Percentiles rank a stretch among this genome's conserved stretches.
Conservation (phyloP, 2,797 vertebrate genomes). For the Florisuga fusca region DNA sequence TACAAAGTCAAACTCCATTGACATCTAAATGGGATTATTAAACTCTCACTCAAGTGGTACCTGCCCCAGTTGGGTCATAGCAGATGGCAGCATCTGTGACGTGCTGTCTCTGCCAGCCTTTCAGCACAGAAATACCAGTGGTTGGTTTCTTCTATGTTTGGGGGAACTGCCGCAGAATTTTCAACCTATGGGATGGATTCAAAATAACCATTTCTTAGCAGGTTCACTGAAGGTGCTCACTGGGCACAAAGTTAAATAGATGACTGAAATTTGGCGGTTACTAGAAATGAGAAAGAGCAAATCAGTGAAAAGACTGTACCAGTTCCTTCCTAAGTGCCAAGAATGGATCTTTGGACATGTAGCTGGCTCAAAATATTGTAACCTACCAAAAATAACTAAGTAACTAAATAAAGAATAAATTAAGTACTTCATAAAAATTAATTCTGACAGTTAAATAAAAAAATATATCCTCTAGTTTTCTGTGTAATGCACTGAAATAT, state of each 20-base stretch:
- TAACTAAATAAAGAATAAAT: background rate
- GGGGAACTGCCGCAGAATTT: background rate
- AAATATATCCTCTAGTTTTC: slow-evolving; percentile 1
- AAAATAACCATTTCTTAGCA: background rate
- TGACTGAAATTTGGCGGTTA: background rate
- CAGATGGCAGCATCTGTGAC: background rate
- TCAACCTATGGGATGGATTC: background rate
- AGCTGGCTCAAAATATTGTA: background rate
- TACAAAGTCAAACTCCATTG: background rate
- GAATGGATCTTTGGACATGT: background rate
- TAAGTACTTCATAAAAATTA: background rate
- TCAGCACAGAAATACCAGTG: background rate
- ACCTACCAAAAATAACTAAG: background rate
- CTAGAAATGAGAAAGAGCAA: background rate
- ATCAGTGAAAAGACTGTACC: background rate
- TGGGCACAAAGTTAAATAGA: background rate
- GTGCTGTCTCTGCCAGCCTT: background rate
- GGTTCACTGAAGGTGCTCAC: background rate
- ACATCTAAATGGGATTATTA: background rate
- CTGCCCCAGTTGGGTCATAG: background rate
- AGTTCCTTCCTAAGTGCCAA: background rate
- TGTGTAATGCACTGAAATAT: background rate
- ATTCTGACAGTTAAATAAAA: background rate
- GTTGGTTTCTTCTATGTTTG: background rate
- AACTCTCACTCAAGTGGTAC: background rate